Evolutionary conservation across 2,888 invertebrate species (phyloP).

Genomic region (Cephus sareptanus): DNA sequence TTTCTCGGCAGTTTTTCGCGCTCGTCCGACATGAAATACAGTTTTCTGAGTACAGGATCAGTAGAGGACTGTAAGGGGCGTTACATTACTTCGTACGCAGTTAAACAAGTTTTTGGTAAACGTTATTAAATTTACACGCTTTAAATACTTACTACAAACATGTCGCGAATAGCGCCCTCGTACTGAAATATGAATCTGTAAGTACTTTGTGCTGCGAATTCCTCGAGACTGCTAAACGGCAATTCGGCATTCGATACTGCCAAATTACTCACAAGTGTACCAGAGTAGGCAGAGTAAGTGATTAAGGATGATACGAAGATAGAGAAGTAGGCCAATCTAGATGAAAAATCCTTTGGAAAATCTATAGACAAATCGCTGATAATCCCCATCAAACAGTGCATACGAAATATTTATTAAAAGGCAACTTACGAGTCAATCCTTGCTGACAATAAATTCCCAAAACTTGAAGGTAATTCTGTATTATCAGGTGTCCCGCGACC

Average conservation of each 20-base stretch:
- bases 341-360: conserved; percentile 25
- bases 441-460: conserved; percentile 37
- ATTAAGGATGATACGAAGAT: conserved; percentile 32
- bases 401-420: not conserved
- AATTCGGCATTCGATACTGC: conserved; percentile 24
- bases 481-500: not conserved
- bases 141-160: conserved; percentile 23
- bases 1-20: conserved; percentile 16
- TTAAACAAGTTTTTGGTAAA: not conserved
- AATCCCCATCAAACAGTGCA: not conserved
- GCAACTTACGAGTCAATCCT: conserved; percentile 24
- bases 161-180: conserved; percentile 24
- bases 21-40: conserved; percentile 18
- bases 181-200: conserved; percentile 29
- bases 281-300: conserved; percentile 34
- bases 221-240: conserved; percentile 33
- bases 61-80: not conserved
- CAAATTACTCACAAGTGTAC: conserved; percentile 38
- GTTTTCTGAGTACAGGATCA: conserved; percentile 9
- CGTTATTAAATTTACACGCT: not conserved
- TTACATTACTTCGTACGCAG: not conserved
- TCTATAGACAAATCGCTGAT: conserved; percentile 17
- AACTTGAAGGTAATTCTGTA: conserved; percentile 15
- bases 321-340: conserved; percentile 30
- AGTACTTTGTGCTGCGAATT: conserved; percentile 28